A percentile compares a stretch with the other conserved stretches of the same genome.
These are phyloP conservation scores for Acanthococcus lagerstroemiae DNA, from an alignment of 2,888 invertebrate genomes.

Conservation along the genomic window DNA sequence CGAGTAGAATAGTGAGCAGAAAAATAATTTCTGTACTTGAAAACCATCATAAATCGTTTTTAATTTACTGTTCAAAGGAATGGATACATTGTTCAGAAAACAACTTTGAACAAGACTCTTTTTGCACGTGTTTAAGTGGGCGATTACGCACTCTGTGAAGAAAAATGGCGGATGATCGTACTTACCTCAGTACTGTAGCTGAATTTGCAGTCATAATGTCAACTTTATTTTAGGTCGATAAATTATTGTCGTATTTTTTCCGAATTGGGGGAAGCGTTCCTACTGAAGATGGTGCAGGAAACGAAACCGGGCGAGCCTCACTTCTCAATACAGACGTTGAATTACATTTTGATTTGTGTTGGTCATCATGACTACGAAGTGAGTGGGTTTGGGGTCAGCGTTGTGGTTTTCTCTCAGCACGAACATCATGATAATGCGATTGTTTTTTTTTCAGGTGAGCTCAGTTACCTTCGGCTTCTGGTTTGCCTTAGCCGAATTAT, in stretches of 20 bases:
- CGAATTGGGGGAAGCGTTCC: constrained; percentile 81
- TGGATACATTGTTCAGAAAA: no score
- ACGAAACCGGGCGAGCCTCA: constrained; percentile 53
- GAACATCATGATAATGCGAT: neutral
- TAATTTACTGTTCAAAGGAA: no score
- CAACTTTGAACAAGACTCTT: no score
- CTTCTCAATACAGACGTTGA: constrained; percentile 72
- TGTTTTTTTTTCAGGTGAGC: constrained; percentile 47
- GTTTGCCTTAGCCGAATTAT: constrained; percentile 88
- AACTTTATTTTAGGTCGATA: constrained; percentile 59
- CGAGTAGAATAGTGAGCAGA: no score
- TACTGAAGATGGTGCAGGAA: constrained; percentile 65
- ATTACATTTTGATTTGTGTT: constrained; percentile 80
- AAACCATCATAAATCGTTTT: no score
- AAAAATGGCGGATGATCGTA: no score
- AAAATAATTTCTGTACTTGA: no score
- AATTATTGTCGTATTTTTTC: constrained; percentile 94
- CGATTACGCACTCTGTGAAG: no score
- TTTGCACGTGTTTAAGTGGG: no score
- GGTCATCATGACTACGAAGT: constrained; percentile 98
- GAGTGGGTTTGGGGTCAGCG: constrained; percentile 38
- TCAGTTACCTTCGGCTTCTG: constrained; percentile 92
- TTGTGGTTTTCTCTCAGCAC: no score
- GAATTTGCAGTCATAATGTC: no score
- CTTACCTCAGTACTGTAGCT: no score